Evolutionary conservation across 2,888 invertebrate genomes (phyloP).

Genomic region (Torymus aiolomorphi): DNA sequence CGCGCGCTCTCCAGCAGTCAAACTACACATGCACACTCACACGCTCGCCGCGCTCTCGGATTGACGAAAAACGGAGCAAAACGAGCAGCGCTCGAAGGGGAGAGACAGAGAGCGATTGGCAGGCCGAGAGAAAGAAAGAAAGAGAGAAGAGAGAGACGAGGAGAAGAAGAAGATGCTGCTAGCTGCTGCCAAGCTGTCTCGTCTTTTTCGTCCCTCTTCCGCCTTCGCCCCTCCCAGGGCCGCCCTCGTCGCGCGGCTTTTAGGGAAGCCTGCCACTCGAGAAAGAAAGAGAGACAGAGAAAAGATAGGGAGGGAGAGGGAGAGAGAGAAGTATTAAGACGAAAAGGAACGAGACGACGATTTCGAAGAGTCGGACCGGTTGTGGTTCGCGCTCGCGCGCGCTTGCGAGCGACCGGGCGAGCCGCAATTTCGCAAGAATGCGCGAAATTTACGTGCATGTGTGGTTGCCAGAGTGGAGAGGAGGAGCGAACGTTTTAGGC

Average conservation of each 20-base stretch:
- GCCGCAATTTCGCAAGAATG: conserved; percentile 48
- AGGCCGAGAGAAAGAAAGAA: conserved; percentile 9
- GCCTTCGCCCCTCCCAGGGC: conserved; percentile 27
- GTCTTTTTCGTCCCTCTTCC: conserved; percentile 58
- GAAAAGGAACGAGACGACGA: conserved; percentile 39
- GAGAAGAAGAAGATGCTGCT: conserved; percentile 8
- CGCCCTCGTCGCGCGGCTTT: not conserved
- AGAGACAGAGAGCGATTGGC: conserved; percentile 20
- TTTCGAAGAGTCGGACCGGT: conserved; percentile 49
- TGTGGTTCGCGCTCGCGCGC: not conserved
- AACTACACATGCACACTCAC: too few relatives aligned
- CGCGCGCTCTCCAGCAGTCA: too few relatives aligned
- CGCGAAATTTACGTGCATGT: conserved; percentile 33
- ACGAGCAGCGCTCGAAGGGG: conserved; percentile 56
- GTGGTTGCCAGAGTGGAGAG: too few relatives aligned
- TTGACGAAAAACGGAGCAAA: conserved; percentile 66
- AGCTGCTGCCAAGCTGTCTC: conserved; percentile 56
- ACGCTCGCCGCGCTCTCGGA: not conserved
- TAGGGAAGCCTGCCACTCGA: conserved; percentile 20
- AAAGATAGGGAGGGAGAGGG: too few relatives aligned
- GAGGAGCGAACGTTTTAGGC: too few relatives aligned
- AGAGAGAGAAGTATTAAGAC: too few relatives aligned
- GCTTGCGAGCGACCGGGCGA: too few relatives aligned
- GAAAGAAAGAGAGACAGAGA: not conserved
- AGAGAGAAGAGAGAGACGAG: conserved; percentile 42